phyloP scores from a whole-genome alignment of 2,113 vertebrate genomes.

The Rana temporaria region DNA sequence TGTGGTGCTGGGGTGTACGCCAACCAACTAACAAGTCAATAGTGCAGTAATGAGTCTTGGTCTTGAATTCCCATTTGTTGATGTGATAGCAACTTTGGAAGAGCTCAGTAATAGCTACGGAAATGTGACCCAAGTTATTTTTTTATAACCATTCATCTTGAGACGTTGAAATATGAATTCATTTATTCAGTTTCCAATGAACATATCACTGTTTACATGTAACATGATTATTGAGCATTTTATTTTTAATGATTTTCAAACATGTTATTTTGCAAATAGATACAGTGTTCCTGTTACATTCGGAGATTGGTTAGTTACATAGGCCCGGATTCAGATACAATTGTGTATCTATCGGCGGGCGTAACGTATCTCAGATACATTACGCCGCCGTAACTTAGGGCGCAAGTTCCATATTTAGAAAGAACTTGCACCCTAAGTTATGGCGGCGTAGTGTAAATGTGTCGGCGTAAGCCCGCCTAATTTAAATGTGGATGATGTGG shows the following conservation, averaged over 20 bases:
- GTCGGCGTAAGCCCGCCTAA: no score
- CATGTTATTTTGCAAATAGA: background rate
- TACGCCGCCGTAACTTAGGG: no score
- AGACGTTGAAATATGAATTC: background rate
- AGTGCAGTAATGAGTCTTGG: conserved; percentile 34
- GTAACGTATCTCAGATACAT: no score
- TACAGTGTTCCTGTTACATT: background rate
- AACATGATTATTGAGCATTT: background rate
- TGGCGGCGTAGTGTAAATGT: no score
- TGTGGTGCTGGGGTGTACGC: conserved; percentile 17
- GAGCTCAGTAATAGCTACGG: conserved; percentile 32
- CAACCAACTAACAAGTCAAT: conserved; percentile 46
- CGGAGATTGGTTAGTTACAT: background rate
- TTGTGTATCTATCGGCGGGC: no score
- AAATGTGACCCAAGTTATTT: conserved; percentile 35
- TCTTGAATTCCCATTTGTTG: conserved; percentile 51
- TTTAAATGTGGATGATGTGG: no score
- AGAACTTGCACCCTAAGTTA: no score
- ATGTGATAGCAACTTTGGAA: conserved; percentile 40
- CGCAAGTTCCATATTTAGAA: no score
- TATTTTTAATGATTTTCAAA: background rate
- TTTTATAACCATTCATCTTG: conserved; percentile 10
- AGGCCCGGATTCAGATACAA: no score
- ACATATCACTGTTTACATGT: background rate
- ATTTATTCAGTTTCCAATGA: background rate